A percentile compares a stretch with the other conserved stretches of the same genome.
phyloP scores from a whole-genome alignment of 2,888 invertebrate species.

The Drymonia ruficornis region DNA sequence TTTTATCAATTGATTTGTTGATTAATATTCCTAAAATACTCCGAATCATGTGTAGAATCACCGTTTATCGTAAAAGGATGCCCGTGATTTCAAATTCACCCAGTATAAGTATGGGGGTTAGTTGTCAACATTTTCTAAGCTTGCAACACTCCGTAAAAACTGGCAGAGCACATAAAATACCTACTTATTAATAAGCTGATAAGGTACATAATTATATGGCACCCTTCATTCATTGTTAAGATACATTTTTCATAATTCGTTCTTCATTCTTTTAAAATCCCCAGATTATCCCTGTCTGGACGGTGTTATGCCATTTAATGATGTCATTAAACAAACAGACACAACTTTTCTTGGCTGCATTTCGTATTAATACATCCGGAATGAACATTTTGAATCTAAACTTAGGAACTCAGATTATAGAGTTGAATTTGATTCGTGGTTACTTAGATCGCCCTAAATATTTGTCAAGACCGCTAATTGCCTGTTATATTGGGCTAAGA shows the following conservation, averaged over 20 bases:
- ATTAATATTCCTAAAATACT: no score
- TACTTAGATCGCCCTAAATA: conserved; percentile 49
- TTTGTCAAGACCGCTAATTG: conserved; percentile 73
- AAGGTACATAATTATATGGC: neutral
- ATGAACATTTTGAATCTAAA: neutral
- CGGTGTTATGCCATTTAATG: conserved; percentile 54
- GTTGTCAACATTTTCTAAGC: no score
- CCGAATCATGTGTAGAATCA: no score
- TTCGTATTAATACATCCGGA: conserved; percentile 42
- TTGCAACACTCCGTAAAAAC: no score
- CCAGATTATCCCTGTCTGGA: conserved; percentile 43
- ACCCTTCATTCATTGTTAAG: neutral
- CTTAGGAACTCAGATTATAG: neutral
- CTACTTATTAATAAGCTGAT: no score
- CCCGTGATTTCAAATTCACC: no score
- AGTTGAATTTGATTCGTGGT: conserved; percentile 25
- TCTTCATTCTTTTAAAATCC: conserved; percentile 6
- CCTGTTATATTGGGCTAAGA: conserved; percentile 49
- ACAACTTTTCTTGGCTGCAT: conserved; percentile 54
- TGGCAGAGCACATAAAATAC: no score
- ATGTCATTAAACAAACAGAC: conserved; percentile 48
- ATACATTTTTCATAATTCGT: conserved; percentile 3
- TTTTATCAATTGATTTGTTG: no score
- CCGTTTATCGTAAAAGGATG: no score
- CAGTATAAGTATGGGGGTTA: no score